phyloP scores from a whole-genome alignment of 2,113 vertebrate genomes.

The Burhinus bistriatus region DNA sequence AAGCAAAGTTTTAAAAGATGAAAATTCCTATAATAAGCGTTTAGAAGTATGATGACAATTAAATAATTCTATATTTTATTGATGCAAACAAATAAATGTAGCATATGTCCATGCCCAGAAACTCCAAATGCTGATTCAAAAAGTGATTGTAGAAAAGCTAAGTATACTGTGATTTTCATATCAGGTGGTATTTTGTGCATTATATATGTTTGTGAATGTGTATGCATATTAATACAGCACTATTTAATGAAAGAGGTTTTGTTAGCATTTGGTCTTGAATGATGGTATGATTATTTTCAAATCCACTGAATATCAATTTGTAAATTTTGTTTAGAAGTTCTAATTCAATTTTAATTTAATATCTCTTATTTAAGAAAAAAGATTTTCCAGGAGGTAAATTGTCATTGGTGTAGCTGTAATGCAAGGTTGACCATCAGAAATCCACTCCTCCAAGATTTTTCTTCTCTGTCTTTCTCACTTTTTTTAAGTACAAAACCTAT shows the following conservation, averaged over 20 bases:
- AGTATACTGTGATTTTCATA: neutral
- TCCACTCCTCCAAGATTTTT: neutral
- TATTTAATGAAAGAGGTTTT: neutral
- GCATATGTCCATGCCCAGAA: neutral
- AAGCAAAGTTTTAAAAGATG: neutral
- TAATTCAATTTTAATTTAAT: neutral
- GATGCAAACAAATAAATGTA: neutral
- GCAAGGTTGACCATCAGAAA: neutral
- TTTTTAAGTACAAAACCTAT: rapidly evolving
- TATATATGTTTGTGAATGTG: neutral
- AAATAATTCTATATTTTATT: neutral
- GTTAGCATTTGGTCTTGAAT: neutral
- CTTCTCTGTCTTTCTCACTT: neutral
- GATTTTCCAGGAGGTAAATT: neutral
- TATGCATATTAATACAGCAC: neutral
- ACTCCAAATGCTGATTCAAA: neutral
- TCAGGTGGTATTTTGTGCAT: neutral
- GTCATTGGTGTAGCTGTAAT: neutral
- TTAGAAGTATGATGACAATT: neutral
- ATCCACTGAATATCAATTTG: neutral
- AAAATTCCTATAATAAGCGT: neutral
- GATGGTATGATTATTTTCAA: neutral
- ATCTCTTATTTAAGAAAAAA: neutral
- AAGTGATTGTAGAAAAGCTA: neutral
- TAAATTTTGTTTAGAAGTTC: neutral